Base-by-base conservation (phyloP, 2,888 invertebrate species). In the Apodemia duryi region DNA sequence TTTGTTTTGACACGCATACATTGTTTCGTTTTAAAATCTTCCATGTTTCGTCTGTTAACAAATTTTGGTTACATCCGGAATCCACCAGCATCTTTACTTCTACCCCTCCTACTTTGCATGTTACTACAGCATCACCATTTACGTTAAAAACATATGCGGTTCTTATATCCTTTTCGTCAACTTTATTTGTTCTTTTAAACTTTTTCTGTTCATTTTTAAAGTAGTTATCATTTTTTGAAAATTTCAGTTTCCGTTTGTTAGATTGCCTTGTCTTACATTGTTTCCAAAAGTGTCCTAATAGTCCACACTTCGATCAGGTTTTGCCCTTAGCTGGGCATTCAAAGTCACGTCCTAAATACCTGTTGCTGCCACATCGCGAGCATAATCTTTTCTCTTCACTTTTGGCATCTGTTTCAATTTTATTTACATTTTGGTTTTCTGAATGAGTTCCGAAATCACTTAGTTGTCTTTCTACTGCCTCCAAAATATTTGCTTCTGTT, bases 401-500 rank as follows among this genome's bases (percentile, higher is more conserved):
- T 62, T 21, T 49, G n/a, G 3, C 28, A 13, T 49, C 21, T 54
- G 41, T 38, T 51, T 21, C 11, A 13, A 51, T n/a, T 52, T 52
- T 21, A 13, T 49, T 63, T 63, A 2, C n/a, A 21, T 28, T 29
- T 61, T 63, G 4, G 63, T 28, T n/a, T 66, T 52, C n/a, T 65
- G 1, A 10, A n/a, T 66, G 62, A 13, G 4, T 54, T n/a, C 9
- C 41, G 5, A 64, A 65, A 28, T 13, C 54, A 13, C 43, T 35
- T 41, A 65, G 21, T 51, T 70, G 67, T 13, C 28, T 46, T 41
- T n/a, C 11, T 11, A 68, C 61, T 9, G 66, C 57, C 60, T 71
- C 70, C n/a, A 71, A n/a, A 0, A 63, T 49, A 43, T 71, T 70
- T 38, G 69, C 70, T 66, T 66, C 63, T 0, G 63, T 60, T 6